phyloP scores from a whole-genome alignment of 2,888 invertebrate genomes.

The Lymantria dispar region DNA sequence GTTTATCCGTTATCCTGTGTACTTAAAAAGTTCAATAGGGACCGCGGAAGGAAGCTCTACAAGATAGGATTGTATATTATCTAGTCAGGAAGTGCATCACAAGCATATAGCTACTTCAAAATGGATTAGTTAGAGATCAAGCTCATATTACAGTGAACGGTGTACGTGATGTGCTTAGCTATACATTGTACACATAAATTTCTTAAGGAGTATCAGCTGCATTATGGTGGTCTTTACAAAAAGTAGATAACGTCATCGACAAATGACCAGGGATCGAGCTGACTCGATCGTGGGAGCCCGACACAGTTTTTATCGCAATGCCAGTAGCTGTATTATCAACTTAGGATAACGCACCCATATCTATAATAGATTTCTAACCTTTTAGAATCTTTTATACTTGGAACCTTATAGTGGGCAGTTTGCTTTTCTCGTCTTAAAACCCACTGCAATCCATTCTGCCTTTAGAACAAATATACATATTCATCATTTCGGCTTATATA shows the following conservation, averaged over 20 bases:
- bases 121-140: constrained; percentile 61
- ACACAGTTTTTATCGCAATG: constrained; percentile 18
- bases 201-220: constrained; percentile 31
- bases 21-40: constrained; percentile 39
- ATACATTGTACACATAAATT: constrained; percentile 26
- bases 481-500: too few species aligned
- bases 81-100: constrained; percentile 70
- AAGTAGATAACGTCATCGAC: constrained; percentile 30
- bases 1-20: constrained; percentile 62
- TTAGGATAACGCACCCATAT: too few species aligned
- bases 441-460: too few species aligned
- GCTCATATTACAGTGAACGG: constrained; percentile 53
- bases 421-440: too few species aligned
- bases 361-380: too few species aligned
- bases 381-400: too few species aligned
- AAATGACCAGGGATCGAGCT: constrained; percentile 13
- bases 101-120: constrained; percentile 50
- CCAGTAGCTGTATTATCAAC: constrained; percentile 20
- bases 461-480: too few species aligned
- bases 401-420: too few species aligned
- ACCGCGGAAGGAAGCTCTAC: constrained; percentile 75
- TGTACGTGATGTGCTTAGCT: constrained; percentile 34
- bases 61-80: constrained; percentile 61
- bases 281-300: neutral
- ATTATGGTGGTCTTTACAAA: constrained; percentile 54